Percentiles rank a stretch among this genome's conserved stretches.
phyloP scores from a whole-genome alignment of 2,113 vertebrate species.

The Strigops habroptila region DNA sequence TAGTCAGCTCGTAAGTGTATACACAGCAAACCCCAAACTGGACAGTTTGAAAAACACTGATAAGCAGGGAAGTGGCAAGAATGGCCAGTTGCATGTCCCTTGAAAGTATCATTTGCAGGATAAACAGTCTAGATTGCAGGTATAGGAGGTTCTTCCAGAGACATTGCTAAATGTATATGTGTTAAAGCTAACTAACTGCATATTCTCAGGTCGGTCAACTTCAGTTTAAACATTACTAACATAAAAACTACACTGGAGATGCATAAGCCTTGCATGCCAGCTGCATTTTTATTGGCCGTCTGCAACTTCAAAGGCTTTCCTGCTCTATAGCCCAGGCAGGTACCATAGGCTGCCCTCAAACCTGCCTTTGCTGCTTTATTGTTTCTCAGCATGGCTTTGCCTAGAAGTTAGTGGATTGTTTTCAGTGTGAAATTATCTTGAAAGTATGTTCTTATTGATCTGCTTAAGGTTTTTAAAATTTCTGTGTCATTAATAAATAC shows the following conservation, averaged over 20 bases:
- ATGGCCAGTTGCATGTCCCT: neutral
- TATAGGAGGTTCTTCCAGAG: neutral
- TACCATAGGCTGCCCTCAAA: conserved; percentile 34
- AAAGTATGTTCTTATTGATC: neutral
- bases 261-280: conserved; percentile 64
- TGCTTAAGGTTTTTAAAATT: neutral
- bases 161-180: neutral
- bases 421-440: neutral
- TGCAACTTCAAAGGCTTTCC: conserved; percentile 78
- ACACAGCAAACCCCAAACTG: neutral
- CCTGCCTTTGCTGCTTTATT: conserved; percentile 63
- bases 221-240: conserved; percentile 24
- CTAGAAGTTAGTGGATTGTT: conserved; percentile 29
- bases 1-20: neutral
- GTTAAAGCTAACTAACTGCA: neutral
- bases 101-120: neutral
- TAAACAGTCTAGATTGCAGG: neutral
- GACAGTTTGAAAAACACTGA: neutral
- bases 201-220: neutral
- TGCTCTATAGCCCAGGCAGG: conserved; percentile 66
- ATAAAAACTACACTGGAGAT: neutral
- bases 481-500: neutral
- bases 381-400: conserved; percentile 69
- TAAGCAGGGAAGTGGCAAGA: neutral
- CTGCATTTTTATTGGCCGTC: conserved; percentile 77